Base-by-base conservation (phyloP, 2,797 vertebrate genomes). In the Neomorphus geoffroyi region DNA sequence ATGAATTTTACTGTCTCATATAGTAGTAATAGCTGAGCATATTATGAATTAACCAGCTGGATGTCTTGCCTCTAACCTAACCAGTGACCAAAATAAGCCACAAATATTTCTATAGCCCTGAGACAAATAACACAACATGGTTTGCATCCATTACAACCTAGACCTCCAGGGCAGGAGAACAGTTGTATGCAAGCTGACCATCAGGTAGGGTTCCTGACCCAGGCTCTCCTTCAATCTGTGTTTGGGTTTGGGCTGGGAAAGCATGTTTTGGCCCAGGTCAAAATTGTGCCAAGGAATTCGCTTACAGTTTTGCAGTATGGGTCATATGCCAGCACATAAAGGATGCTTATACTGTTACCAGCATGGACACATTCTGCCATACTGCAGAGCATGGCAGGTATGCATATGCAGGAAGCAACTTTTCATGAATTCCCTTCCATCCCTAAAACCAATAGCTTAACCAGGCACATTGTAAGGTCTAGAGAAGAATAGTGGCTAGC, bases 61-160 rank as follows among this genome's bases (percentile, higher is more conserved):
- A 72, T 12, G 67, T 56, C 39, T 56, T 89, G 53, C 26, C 48
- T 79, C 35, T 85, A 22, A 56, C 45, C 30, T 4, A 3, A 43
- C 58, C 30, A 30, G 21, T 65, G 58, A 81, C 19, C 33, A 45
- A 87, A 92, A 89, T 27, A 3, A 88, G 24, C 3, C 35, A 51
- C 46, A 91, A 27, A 33, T 62, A 82, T 82, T 85, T 73, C 18
- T 41, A 1, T 32, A 84, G 28, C 39, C 43, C 17, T 1, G 2
- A 70, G 58, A 67, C 18, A 70, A 71, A 82, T 35, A 74, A 21
- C 46, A 50, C 23, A 73, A 30, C 6, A 45, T 0, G 1, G 13
- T 21, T 83, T 43, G 24, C 32, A 39, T 46, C 32, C 9, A 3
- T 18, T 27, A 28, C 10, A 56, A 3, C 35, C 0, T 0, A 82